A percentile compares a stretch with the other conserved stretches of the same genome.
Evolutionary conservation across 2,797 vertebrate genomes (phyloP).

Genomic region (Austrolebias charrua): DNA sequence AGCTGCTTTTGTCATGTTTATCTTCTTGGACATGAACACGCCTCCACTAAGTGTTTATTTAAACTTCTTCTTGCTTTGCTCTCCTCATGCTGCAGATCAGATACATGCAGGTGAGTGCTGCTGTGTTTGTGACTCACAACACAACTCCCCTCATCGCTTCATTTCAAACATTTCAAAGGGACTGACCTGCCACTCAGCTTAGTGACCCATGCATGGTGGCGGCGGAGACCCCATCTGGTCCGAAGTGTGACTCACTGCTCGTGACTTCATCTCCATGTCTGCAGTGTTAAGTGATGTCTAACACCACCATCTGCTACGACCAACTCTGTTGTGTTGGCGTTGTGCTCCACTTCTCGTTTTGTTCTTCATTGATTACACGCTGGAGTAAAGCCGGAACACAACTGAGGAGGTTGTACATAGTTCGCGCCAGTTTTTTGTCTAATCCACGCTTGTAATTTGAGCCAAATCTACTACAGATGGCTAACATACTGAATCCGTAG

Average conservation of each 20-base stretch:
- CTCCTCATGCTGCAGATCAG: conserved; percentile 93
- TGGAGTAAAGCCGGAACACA: conserved; percentile 29
- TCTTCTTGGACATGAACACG: conserved; percentile 17
- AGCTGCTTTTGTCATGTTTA: too few species aligned
- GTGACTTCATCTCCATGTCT: conserved; percentile 49
- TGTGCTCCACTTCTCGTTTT: conserved; percentile 9
- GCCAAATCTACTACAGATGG: conserved; percentile 42
- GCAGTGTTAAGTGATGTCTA: conserved; percentile 38
- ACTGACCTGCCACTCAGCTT: conserved; percentile 31
- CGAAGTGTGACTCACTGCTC: conserved; percentile 47
- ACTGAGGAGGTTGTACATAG: conserved; percentile 19
- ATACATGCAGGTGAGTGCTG: conserved; percentile 94
- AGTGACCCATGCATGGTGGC: conserved; percentile 19
- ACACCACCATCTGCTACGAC: conserved; percentile 38
- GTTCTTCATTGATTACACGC: conserved; percentile 33
- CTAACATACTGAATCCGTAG: conserved; percentile 8
- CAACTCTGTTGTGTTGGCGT: conserved; percentile 27
- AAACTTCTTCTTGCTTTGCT: conserved; percentile 71
- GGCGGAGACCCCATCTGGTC: conserved; percentile 46
- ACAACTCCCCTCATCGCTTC: conserved; percentile 26
- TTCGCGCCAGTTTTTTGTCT: conserved; percentile 25
- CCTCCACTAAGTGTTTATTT: conserved; percentile 12
- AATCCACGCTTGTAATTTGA: conserved; percentile 15
- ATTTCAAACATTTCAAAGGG: conserved; percentile 48
- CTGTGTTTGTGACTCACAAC: conserved; percentile 54